Evolutionary conservation across 2,888 invertebrate genomes (phyloP).

Genomic region (Idaea dimidiata): DNA sequence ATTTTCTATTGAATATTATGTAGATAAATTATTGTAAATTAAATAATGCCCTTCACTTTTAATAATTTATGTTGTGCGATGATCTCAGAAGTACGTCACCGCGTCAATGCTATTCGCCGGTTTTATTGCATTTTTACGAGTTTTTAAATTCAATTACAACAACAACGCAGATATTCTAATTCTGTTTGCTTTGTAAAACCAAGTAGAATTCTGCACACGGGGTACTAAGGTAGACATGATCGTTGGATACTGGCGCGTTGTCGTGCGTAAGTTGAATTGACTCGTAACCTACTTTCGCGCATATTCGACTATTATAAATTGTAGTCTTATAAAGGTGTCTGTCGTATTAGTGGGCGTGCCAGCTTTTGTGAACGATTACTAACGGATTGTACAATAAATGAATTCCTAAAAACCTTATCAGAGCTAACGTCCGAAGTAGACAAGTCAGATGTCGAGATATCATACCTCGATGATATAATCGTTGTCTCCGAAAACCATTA

Average conservation of each 20-base stretch:
- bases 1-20: not conserved
- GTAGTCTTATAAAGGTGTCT: not conserved
- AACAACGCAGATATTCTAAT: constrained; percentile 20
- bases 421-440: not conserved
- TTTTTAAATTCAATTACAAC: constrained; percentile 25
- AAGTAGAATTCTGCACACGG: constrained; percentile 18
- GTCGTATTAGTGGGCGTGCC: not conserved
- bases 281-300: not conserved
- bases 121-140: constrained; percentile 21
- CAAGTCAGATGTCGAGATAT: not conserved
- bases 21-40: not conserved
- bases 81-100: not conserved
- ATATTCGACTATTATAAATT: not conserved
- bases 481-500: not conserved
- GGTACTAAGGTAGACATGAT: not conserved
- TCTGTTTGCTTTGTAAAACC: constrained; percentile 16
- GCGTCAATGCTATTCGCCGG: constrained; percentile 9
- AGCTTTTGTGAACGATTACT: not conserved
- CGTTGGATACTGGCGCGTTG: not conserved
- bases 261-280: not conserved
- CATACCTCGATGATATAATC: not conserved
- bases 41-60: not conserved
- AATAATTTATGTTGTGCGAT: not conserved
- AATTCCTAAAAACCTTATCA: not conserved
- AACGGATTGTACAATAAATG: not conserved